These are phyloP conservation scores for Lepetodrilus schrolli DNA, from an alignment of 2,888 invertebrate genomes.

Conservation along the genomic window DNA sequence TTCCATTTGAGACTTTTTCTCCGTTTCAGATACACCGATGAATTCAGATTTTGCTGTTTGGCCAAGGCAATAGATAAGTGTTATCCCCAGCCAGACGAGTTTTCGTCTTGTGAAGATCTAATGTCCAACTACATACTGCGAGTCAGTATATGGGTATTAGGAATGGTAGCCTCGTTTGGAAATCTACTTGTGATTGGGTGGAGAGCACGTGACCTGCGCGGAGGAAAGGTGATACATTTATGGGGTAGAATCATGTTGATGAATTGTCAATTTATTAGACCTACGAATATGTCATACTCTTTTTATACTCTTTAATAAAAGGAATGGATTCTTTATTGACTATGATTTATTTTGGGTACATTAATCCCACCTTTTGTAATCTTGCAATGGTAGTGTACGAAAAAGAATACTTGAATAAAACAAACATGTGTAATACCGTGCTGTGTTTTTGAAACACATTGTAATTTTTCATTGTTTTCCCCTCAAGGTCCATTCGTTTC, in stretches of 20 bases:
- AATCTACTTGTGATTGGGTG: conserved; percentile 70
- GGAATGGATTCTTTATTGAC: not conserved
- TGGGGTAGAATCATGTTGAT: not conserved
- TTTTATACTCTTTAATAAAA: not conserved
- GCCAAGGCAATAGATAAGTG: conserved; percentile 69
- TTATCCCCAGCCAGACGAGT: conserved; percentile 70
- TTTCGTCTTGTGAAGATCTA: conserved; percentile 73
- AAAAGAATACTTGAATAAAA: no score
- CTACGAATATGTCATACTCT: no score
- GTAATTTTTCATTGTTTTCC: not conserved
- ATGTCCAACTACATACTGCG: conserved; percentile 72
- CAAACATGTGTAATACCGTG: no score
- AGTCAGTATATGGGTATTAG: conserved; percentile 70
- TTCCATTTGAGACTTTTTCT: not conserved
- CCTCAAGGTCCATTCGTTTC: conserved; percentile 76
- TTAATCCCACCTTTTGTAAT: no score
- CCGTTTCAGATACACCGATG: conserved; percentile 71
- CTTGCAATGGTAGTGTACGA: no score
- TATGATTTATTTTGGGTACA: not conserved
- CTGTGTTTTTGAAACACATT: not conserved
- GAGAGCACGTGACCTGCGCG: conserved; percentile 72
- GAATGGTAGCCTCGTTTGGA: conserved; percentile 66
- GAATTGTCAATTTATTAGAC: not conserved
- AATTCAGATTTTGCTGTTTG: conserved; percentile 76
- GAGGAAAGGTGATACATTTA: conserved; percentile 73